Base-by-base conservation (phyloP, 2,888 invertebrate genomes). In the Sclerodermus sp. region DNA sequence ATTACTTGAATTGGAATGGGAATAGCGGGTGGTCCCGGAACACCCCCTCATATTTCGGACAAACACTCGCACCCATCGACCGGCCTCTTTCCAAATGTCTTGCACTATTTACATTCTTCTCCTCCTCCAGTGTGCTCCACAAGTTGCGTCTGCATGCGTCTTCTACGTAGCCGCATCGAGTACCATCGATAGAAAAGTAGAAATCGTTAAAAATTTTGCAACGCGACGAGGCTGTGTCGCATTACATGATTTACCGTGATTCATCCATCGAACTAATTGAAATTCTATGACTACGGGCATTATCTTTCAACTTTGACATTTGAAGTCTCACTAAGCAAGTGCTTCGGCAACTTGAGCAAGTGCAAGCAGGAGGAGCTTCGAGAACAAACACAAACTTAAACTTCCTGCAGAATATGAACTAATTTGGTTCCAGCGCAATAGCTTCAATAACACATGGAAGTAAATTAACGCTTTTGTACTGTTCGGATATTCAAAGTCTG, bases 1-100 rank as follows among this genome's bases (percentile, higher is more conserved):
- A 73, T 76, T 74, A 73, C 71, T 70, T 56, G 70, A 68, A 76
- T 75, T 75, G 74, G 60, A 68, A 67, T 72, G 74, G 75, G 71
- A 75, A 72, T 75, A 73, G 51, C 47, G 49, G 58, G 54, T 53
- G 66, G 66, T 74, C 74, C 69, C 74, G 60, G 53, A 69, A 64
- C 71, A 66, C 58, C 65, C 63, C 62, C 64, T 68, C 68, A 69
- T 70, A 72, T 73, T 73, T 73, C 58, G 68, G 64, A 64, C 66
- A 63, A 67, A 71, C 62, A 59, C 62, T 55, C 49, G 51, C 55
- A 55, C 57, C 53, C 52, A 57, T 60, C 60, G 55, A 48, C 53
- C 47, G 31, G 34, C 43, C 10, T 46, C 34, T 45, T 30, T 44
- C 42, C 16, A 12, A 23, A 23, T 23, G 3, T 5, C 8, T 23